A percentile compares a stretch with the other conserved stretches of the same genome.
Conservation (phyloP, 92 coral and sea anemone species). For the Diadumene lineata region DNA sequence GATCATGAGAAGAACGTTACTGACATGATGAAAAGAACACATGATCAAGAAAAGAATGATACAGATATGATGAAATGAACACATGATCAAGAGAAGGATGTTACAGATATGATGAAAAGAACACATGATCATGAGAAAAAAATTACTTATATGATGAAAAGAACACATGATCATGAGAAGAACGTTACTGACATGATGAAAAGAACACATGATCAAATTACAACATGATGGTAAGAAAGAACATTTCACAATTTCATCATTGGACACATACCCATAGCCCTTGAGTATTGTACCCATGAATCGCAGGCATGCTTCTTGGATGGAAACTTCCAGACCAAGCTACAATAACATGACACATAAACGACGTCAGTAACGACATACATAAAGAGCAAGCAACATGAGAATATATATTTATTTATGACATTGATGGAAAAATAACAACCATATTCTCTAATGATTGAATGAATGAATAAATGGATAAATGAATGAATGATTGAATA, state of each 20-base stretch:
- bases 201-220: slow-evolving; percentile 6
- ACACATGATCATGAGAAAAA: slow-evolving; percentile 11
- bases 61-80: slow-evolving; percentile 2
- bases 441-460: too few species aligned
- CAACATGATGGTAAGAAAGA: too few species aligned
- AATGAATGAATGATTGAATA: too few species aligned
- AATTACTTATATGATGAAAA: too few species aligned
- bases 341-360: slow-evolving; percentile 14
- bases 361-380: background rate
- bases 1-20: background rate
- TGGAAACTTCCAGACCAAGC: slow-evolving; percentile 88
- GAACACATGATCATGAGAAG: slow-evolving; percentile 13
- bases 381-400: background rate
- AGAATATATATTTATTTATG: background rate
- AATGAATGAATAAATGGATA: too few species aligned
- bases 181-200: too few species aligned
- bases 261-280: slow-evolving; percentile 83
- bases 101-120: background rate
- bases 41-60: background rate
- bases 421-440: too few species aligned
- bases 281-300: slow-evolving; percentile 80
- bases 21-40: background rate
- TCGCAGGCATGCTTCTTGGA: slow-evolving; percentile 90
- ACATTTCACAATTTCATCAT: too few species aligned
- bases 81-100: slow-evolving; percentile 2